These are phyloP conservation scores for Pachycephala philippinensis DNA, from an alignment of 2,113 vertebrate species.

Conservation along the genomic window DNA sequence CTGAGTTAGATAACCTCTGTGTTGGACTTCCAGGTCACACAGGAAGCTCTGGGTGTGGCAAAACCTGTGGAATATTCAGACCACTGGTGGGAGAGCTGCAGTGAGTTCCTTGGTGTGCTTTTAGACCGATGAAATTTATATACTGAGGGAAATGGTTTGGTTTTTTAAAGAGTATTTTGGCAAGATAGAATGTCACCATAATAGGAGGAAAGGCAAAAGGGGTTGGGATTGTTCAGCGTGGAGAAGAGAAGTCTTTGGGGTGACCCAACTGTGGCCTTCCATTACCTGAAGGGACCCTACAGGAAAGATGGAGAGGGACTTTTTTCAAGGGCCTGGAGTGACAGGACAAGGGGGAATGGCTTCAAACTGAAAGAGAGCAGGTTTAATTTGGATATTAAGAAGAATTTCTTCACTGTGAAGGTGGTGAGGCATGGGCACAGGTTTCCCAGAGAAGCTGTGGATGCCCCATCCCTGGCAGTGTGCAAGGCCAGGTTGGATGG, in stretches of 20 bases:
- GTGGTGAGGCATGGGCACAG: not conserved
- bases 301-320: not conserved
- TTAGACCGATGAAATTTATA: not conserved
- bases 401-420: not conserved
- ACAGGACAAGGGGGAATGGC: not conserved
- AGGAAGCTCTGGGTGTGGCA: not conserved
- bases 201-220: not conserved
- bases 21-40: not conserved
- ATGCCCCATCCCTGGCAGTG: not conserved
- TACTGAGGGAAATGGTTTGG: not conserved
- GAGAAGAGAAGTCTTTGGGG: not conserved
- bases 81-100: not conserved
- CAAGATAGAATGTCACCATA: not conserved
- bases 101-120: not conserved
- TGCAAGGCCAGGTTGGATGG: not conserved
- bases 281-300: not conserved
- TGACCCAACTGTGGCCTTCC: not conserved
- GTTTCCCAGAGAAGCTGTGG: not conserved
- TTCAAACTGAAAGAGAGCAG: not conserved
- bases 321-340: not conserved
- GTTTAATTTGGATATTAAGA: not conserved
- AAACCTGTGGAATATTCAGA: not conserved
- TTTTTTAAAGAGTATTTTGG: not conserved
- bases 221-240: not conserved
- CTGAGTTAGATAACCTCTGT: not conserved